These are phyloP conservation scores for Eudemis profundana DNA, from an alignment of 2,888 invertebrate genomes.

Conservation along the genomic window DNA sequence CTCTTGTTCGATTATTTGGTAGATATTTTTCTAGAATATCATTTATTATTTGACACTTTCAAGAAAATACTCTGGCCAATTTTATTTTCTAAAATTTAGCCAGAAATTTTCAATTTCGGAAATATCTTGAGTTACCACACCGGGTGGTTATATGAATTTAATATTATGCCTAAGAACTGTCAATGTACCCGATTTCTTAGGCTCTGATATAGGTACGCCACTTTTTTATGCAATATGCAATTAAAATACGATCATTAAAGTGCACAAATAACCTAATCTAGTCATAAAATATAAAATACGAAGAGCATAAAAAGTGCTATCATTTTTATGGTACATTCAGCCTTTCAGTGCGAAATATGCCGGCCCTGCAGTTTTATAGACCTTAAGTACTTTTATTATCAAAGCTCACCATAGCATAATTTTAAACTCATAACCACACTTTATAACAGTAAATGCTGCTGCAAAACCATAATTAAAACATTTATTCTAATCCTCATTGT, in stretches of 20 bases:
- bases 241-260: not conserved
- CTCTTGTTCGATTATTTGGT: no score
- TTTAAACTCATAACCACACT: not conserved
- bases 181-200: no score
- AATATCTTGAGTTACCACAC: no score
- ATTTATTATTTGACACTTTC: no score
- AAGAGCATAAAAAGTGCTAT: not conserved
- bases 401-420: not conserved
- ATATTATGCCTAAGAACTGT: no score
- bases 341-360: not conserved
- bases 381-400: not conserved
- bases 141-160: no score
- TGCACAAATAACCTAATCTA: not conserved
- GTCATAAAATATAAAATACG: not conserved
- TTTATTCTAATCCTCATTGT: constrained; percentile 21
- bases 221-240: not conserved
- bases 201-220: no score
- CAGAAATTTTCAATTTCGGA: no score
- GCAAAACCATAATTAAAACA: constrained; percentile 1
- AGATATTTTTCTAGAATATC: no score
- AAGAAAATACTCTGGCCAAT: no score
- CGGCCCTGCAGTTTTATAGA: not conserved
- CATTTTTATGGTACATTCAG: not conserved
- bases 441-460: not conserved
- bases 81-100: no score